phyloP scores from a whole-genome alignment of 2,888 invertebrate genomes.

The Graphium colonna region DNA sequence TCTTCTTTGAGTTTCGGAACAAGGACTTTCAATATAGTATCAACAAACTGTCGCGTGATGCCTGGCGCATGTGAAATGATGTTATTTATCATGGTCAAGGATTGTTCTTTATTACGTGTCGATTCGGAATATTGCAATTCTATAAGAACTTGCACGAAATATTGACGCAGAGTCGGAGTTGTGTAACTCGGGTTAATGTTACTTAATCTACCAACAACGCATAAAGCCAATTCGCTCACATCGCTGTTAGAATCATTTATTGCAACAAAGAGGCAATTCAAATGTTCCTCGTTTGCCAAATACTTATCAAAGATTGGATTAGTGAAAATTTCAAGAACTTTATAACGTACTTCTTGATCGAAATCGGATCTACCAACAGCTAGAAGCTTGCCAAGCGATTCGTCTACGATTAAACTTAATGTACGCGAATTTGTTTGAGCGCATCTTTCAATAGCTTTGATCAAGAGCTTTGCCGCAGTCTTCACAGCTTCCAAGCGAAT shows the following conservation, averaged over 20 bases:
- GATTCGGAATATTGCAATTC: constrained; percentile 97
- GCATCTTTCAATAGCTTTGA: constrained; percentile 87
- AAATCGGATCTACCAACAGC: constrained; percentile 97
- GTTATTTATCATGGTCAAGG: constrained; percentile 96
- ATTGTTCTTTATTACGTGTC: constrained; percentile 97
- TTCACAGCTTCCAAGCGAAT: constrained; percentile 94
- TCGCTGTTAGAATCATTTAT: constrained; percentile 98
- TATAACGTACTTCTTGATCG: constrained; percentile 95
- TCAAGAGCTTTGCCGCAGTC: constrained; percentile 93
- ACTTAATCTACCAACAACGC: constrained; percentile 94
- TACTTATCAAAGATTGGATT: constrained; percentile 94
- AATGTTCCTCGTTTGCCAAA: constrained; percentile 96
- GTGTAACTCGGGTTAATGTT: constrained; percentile 98
- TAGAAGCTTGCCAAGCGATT: constrained; percentile 93
- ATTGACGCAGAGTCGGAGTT: constrained; percentile 96
- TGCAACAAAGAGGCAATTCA: constrained; percentile 94
- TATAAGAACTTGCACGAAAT: constrained; percentile 93
- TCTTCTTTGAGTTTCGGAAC: constrained; percentile 95
- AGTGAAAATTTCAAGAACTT: constrained; percentile 94
- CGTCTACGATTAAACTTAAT: constrained; percentile 92
- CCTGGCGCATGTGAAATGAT: constrained; percentile 96
- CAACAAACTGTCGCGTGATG: constrained; percentile 96
- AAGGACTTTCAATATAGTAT: constrained; percentile 93
- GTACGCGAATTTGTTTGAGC: constrained; percentile 87
- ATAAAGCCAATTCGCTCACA: constrained; percentile 95